Evolutionary conservation across 2,797 vertebrate species (phyloP).

Genomic region (Fistularia tabacaria): DNA sequence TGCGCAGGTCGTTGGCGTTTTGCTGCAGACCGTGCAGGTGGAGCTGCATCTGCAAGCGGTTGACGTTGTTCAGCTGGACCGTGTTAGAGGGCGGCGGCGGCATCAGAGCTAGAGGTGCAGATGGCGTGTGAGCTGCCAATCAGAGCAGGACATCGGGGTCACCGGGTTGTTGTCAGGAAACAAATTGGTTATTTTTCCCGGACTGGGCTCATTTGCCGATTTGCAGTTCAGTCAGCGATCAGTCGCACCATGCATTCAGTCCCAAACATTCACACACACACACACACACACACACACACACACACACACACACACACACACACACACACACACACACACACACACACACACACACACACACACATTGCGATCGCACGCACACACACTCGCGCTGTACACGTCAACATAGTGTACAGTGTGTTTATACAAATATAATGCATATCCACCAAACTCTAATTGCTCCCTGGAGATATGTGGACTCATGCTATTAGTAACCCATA

Average conservation of each 20-base stretch:
- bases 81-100: constrained; percentile 79
- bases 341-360: constrained; percentile 37
- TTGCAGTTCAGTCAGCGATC: constrained; percentile 21
- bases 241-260: constrained; percentile 20
- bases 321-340: no score
- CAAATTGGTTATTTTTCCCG: constrained; percentile 30
- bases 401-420: constrained; percentile 30
- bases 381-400: constrained; percentile 1
- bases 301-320: constrained; percentile 14
- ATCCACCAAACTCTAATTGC: constrained; percentile 50
- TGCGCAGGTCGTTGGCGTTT: constrained; percentile 89
- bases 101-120: constrained; percentile 83
- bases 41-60: constrained; percentile 91
- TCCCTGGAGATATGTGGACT: constrained; percentile 37
- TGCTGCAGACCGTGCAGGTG: constrained; percentile 93
- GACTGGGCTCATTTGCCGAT: constrained; percentile 8
- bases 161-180: constrained; percentile 31
- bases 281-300: constrained; percentile 16
- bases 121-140: constrained; percentile 80
- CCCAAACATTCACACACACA: constrained; percentile 9
- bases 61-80: constrained; percentile 78
- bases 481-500: constrained; percentile 61
- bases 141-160: constrained; percentile 53
- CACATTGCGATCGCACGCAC: constrained; percentile 23
- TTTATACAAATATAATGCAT: constrained; percentile 41